Conservation (phyloP, 1,140 invertebrate genomes). For the Neuroterus valhalla region DNA sequence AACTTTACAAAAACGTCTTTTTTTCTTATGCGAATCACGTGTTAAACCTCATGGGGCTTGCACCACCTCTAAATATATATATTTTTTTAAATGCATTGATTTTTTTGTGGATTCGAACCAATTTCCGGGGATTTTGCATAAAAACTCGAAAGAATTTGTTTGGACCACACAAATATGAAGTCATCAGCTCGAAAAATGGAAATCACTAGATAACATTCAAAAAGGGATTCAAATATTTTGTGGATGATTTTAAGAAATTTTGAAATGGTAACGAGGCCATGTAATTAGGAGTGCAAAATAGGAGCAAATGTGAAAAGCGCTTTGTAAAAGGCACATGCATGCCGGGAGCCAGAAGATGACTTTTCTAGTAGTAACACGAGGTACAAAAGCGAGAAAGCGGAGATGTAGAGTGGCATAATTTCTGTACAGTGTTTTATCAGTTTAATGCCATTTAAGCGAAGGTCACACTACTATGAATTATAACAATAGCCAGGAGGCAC, state of each 20-base stretch:
- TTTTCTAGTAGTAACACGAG: background rate
- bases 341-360: background rate
- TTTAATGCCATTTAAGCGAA: slow-evolving; percentile 54
- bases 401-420: slow-evolving; percentile 63
- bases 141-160: too few relatives aligned
- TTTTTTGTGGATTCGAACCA: too few relatives aligned
- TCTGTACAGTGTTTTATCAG: slow-evolving; percentile 48
- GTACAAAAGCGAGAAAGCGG: slow-evolving; percentile 5
- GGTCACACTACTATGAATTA: slow-evolving; percentile 57
- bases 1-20: too few relatives aligned
- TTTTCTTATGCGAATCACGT: too few relatives aligned
- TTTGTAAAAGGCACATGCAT: background rate
- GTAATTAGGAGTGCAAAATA: background rate
- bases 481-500: slow-evolving; percentile 64
- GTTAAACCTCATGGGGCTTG: too few relatives aligned
- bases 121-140: too few relatives aligned
- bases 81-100: too few relatives aligned
- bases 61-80: too few relatives aligned
- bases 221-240: background rate
- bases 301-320: background rate
- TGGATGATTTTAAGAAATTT: background rate
- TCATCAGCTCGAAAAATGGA: too few relatives aligned
- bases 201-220: too few relatives aligned
- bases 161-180: too few relatives aligned
- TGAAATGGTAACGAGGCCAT: background rate